These are phyloP conservation scores for Hoplodrina ambigua DNA, from an alignment of 2,888 invertebrate species.

Conservation along the genomic window DNA sequence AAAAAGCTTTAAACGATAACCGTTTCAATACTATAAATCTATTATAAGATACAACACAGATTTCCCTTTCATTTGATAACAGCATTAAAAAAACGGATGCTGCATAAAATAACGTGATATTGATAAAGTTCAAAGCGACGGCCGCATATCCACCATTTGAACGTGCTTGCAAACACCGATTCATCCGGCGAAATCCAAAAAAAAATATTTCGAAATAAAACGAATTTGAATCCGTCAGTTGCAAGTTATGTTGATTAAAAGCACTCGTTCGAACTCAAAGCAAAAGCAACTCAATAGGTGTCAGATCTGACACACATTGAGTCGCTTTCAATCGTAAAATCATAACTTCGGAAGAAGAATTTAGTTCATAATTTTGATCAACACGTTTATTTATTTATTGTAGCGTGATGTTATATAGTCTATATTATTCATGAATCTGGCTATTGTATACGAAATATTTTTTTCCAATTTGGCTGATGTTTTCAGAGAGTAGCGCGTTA, in stretches of 20 bases:
- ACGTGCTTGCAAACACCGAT: conserved; percentile 49
- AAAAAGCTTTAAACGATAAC: not conserved
- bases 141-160: conserved; percentile 46
- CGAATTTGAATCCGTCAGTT: conserved; percentile 34
- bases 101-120: conserved; percentile 32
- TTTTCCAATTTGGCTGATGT: no score
- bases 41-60: not conserved
- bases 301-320: no score
- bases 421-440: no score
- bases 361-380: no score
- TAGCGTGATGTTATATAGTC: no score
- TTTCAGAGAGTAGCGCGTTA: no score
- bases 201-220: conserved; percentile 49
- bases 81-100: conserved; percentile 11
- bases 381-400: no score
- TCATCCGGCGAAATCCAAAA: conserved; percentile 25
- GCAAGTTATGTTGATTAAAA: conserved; percentile 48
- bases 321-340: no score
- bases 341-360: no score
- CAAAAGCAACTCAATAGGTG: not conserved
- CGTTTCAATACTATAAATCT: not conserved
- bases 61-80: conserved; percentile 20
- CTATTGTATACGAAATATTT: no score
- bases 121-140: conserved; percentile 48
- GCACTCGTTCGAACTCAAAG: conserved; percentile 10